Conservation (phyloP, 2,888 invertebrate species). For the Tinea pellionella region DNA sequence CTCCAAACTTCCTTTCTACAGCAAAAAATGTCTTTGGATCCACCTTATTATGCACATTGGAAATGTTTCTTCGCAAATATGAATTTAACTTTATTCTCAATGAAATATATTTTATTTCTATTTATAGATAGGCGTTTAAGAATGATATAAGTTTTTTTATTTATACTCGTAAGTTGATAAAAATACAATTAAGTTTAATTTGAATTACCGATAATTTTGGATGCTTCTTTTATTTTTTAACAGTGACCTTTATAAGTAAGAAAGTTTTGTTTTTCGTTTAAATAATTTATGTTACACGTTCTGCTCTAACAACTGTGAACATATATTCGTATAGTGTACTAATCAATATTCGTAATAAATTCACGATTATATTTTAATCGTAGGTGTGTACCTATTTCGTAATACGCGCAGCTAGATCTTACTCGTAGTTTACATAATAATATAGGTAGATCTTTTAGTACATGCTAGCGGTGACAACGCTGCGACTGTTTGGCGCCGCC, state of each 20-base stretch:
- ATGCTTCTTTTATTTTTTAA: background rate
- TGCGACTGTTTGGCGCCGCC: constrained; percentile 61
- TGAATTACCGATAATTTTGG: background rate
- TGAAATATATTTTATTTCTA: background rate
- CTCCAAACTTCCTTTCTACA: no score
- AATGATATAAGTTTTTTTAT: background rate
- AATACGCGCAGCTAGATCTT: no score
- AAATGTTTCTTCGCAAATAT: no score
- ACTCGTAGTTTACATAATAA: no score
- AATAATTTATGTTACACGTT: background rate
- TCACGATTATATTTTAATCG: no score
- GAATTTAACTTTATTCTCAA: no score
- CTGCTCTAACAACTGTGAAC: background rate
- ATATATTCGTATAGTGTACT: background rate
- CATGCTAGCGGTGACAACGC: background rate
- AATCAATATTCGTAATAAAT: no score
- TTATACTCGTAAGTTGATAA: background rate
- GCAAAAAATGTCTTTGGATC: no score
- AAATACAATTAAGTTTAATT: background rate
- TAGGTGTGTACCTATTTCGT: no score
- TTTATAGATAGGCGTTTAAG: background rate
- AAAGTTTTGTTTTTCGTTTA: background rate
- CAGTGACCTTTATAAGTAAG: background rate
- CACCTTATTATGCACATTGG: no score
- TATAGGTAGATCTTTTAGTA: background rate